These are phyloP conservation scores for Cromileptes altivelis DNA, from an alignment of 2,113 vertebrate species.

Conservation along the genomic window DNA sequence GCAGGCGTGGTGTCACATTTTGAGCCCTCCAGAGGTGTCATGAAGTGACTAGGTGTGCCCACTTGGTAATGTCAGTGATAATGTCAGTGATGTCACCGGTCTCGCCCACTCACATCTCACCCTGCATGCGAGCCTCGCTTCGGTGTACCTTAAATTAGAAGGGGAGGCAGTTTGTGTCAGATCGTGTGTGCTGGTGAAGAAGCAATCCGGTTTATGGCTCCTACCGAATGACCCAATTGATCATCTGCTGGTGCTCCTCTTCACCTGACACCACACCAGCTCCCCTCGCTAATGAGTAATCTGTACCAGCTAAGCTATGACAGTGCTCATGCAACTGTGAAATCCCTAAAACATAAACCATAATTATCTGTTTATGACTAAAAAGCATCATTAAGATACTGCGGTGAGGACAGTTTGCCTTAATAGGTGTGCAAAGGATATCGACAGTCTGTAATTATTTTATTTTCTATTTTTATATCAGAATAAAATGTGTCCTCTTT, in stretches of 20 bases:
- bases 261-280: constrained; percentile 26
- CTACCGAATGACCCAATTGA: constrained; percentile 24
- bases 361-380: neutral
- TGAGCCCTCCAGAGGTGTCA: constrained; percentile 29
- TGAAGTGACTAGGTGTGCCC: constrained; percentile 44
- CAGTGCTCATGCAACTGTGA: neutral
- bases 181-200: constrained; percentile 22
- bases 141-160: constrained; percentile 20
- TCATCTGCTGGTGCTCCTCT: constrained; percentile 29
- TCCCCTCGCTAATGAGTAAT: neutral
- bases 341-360: neutral
- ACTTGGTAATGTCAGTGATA: constrained; percentile 48
- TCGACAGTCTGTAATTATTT: neutral
- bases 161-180: constrained; percentile 9
- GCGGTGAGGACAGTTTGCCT: neutral
- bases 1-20: constrained; percentile 13
- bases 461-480: neutral
- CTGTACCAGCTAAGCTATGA: neutral
- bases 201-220: constrained; percentile 34
- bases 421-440: neutral
- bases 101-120: constrained; percentile 30
- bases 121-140: neutral
- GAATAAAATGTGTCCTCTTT: constrained; percentile 36
- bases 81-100: constrained; percentile 30
- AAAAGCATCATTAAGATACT: neutral